phyloP scores from a whole-genome alignment of 2,888 invertebrate species.

The Acanthacorydalis orientalis region DNA sequence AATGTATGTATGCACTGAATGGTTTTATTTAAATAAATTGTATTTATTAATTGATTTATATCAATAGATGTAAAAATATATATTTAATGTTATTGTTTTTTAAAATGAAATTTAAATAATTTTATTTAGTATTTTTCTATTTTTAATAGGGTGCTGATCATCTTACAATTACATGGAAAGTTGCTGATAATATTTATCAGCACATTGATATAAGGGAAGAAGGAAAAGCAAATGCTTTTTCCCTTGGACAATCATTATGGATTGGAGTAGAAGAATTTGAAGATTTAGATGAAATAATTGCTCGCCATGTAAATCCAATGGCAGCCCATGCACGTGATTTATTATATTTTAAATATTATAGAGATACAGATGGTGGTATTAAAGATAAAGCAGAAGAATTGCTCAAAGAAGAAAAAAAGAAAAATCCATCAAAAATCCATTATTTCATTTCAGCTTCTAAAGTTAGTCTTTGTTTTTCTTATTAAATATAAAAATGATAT shows the following conservation, averaged over 20 bases:
- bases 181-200: conserved; percentile 82
- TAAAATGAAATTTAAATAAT: too few species aligned
- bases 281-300: conserved; percentile 98
- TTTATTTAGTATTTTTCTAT: too few species aligned
- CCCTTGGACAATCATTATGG: conserved; percentile 73
- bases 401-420: conserved; percentile 75
- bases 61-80: too few species aligned
- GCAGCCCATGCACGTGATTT: conserved; percentile 84
- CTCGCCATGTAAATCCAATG: conserved; percentile 93
- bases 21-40: too few species aligned
- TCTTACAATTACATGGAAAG: conserved; percentile 97
- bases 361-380: conserved; percentile 56
- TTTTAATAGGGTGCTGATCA: conserved; percentile 63
- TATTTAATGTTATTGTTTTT: too few species aligned
- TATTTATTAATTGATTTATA: too few species aligned
- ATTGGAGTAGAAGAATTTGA: conserved; percentile 91
- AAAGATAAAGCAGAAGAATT: conserved; percentile 78
- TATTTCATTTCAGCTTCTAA: conserved; percentile 73
- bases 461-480: conserved; percentile 17
- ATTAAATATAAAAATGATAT: neutral
- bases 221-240: conserved; percentile 92
- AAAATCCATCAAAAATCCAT: conserved; percentile 75
- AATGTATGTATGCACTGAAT: too few species aligned
- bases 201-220: conserved; percentile 94
- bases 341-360: conserved; percentile 79